Evolutionary conservation across 2,797 vertebrate genomes (phyloP).

Genomic region (Gambusia yucatana): DNA sequence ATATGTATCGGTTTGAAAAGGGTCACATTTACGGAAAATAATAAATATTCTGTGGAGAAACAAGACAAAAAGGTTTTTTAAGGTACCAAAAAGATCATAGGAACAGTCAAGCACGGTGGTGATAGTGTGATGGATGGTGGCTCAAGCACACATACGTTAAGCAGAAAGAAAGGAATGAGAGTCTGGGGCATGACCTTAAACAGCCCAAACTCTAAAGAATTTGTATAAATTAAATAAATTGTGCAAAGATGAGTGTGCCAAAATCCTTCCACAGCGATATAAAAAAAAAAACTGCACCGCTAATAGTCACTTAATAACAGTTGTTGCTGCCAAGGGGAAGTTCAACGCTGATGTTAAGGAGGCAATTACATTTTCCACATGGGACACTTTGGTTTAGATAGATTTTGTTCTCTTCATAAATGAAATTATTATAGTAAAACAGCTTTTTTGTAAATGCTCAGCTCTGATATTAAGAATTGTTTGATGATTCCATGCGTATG

Average conservation of each 20-base stretch:
- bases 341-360: background rate
- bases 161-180: background rate
- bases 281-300: background rate
- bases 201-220: background rate
- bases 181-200: background rate
- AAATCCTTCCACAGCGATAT: background rate
- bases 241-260: background rate
- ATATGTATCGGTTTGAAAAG: background rate
- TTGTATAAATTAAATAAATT: background rate
- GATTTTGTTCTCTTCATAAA: background rate
- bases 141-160: background rate
- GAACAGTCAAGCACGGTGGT: background rate
- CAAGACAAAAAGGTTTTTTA: background rate
- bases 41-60: background rate
- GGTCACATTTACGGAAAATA: background rate
- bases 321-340: background rate
- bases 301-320: background rate
- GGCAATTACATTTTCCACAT: background rate
- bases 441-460: background rate
- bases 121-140: background rate
- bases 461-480: background rate
- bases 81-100: background rate
- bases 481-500: background rate
- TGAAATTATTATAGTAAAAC: background rate
- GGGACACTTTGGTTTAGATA: background rate